Evolutionary conservation across 2,797 vertebrate genomes (phyloP).

Genomic region (Numenius phaeopus): DNA sequence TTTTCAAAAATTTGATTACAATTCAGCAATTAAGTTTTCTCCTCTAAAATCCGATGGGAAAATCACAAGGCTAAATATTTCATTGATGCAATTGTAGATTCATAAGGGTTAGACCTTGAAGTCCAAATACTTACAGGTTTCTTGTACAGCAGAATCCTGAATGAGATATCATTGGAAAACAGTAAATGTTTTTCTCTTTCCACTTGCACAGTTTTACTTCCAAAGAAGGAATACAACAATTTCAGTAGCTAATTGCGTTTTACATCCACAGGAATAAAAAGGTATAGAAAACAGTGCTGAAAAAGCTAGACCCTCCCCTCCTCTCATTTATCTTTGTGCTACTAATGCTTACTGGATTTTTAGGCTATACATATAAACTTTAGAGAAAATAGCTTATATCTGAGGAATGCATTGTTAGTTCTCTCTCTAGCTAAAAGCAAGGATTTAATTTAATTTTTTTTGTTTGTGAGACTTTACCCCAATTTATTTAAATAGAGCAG

Average conservation of each 20-base stretch:
- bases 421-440: not conserved
- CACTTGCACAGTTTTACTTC: not conserved
- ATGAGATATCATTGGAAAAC: not conserved
- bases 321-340: not conserved
- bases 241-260: not conserved
- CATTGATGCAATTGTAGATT: not conserved
- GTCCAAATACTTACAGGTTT: not conserved
- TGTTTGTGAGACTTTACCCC: not conserved
- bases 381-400: not conserved
- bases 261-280: not conserved
- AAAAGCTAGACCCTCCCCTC: not conserved
- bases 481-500: not conserved
- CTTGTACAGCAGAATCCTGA: not conserved
- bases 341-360: not conserved
- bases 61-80: not conserved
- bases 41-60: not conserved
- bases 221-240: not conserved
- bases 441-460: not conserved
- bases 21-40: not conserved
- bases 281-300: not conserved
- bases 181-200: not conserved
- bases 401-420: not conserved
- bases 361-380: not conserved
- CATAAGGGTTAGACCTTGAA: not conserved
- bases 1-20: not conserved